phyloP scores from a whole-genome alignment of 2,113 vertebrate species.

The Prietella phreatophila region DNA sequence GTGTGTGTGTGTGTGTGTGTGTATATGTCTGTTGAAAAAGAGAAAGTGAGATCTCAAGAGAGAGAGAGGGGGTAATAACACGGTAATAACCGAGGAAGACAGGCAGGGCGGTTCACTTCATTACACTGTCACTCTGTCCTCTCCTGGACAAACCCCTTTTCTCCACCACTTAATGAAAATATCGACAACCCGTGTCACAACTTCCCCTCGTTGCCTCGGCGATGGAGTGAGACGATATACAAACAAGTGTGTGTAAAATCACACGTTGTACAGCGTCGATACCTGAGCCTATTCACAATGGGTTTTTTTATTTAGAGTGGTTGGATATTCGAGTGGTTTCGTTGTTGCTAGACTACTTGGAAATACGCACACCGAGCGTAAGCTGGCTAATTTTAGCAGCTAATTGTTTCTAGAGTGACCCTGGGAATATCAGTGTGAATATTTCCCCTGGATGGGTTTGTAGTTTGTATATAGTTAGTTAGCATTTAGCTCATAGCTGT shows the following conservation, averaged over 20 bases:
- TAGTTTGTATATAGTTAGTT: background rate
- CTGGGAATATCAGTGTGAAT: background rate
- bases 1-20: background rate
- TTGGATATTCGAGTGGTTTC: background rate
- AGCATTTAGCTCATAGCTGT: background rate
- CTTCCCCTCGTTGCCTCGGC: constrained; percentile 22
- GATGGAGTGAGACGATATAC: constrained; percentile 26
- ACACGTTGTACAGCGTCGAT: background rate
- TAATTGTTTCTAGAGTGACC: background rate
- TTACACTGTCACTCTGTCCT: constrained; percentile 45
- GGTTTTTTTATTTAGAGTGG: background rate
- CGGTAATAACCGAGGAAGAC: constrained; percentile 35
- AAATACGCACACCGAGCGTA: background rate
- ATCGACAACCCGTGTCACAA: constrained; percentile 56
- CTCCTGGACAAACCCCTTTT: constrained; percentile 29
- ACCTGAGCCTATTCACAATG: background rate
- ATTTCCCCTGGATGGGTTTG: background rate
- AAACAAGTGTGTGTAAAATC: background rate
- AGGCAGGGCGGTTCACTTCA: constrained; percentile 42
- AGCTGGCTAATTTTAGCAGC: background rate
- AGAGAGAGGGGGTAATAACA: constrained; percentile 13
- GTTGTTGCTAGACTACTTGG: background rate
- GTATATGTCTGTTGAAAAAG: background rate
- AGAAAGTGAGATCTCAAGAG: background rate
- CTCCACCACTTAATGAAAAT: constrained; percentile 54